Evolutionary conservation across 2,888 invertebrate species (phyloP).

Genomic region (Melanostoma scalare): DNA sequence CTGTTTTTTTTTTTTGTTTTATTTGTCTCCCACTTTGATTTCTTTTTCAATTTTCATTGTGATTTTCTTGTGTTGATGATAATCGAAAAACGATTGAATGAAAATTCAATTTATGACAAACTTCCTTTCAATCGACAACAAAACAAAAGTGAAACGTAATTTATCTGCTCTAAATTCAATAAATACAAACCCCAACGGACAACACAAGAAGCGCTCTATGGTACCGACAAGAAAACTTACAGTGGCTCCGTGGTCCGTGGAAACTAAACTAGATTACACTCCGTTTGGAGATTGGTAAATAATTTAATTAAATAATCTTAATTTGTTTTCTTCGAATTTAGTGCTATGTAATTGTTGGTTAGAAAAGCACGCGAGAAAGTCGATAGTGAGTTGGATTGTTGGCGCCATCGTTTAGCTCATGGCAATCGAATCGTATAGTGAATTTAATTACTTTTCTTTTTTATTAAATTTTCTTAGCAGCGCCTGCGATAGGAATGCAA

Average conservation of each 20-base stretch:
- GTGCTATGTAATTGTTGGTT: constrained; percentile 58
- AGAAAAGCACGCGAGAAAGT: constrained; percentile 59
- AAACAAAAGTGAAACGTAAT: constrained; percentile 24
- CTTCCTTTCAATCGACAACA: constrained; percentile 26
- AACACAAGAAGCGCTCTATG: not conserved
- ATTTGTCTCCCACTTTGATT: constrained; percentile 18
- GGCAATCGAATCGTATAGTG: constrained; percentile 48
- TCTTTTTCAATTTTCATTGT: constrained; percentile 32
- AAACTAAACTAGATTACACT: constrained; percentile 53
- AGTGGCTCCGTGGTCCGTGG: constrained; percentile 33
- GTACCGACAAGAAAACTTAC: constrained; percentile 28
- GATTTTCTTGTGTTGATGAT: constrained; percentile 12
- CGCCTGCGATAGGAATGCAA: constrained; percentile 2
- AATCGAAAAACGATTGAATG: constrained; percentile 39
- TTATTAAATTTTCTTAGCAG: not conserved
- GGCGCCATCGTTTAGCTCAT: constrained; percentile 46
- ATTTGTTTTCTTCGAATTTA: constrained; percentile 17
- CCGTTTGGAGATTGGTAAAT: constrained; percentile 59
- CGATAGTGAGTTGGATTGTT: constrained; percentile 45
- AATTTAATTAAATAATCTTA: constrained; percentile 69
- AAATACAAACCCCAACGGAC: not conserved
- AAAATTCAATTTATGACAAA: constrained; percentile 62
- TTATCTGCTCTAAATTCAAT: constrained; percentile 11
- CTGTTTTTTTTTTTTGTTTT: constrained; percentile 33
- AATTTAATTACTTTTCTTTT: constrained; percentile 40